A percentile compares a stretch with the other conserved stretches of the same genome.
Conservation (phyloP, 2,113 vertebrate genomes). For the Notarius lentiginosus region DNA sequence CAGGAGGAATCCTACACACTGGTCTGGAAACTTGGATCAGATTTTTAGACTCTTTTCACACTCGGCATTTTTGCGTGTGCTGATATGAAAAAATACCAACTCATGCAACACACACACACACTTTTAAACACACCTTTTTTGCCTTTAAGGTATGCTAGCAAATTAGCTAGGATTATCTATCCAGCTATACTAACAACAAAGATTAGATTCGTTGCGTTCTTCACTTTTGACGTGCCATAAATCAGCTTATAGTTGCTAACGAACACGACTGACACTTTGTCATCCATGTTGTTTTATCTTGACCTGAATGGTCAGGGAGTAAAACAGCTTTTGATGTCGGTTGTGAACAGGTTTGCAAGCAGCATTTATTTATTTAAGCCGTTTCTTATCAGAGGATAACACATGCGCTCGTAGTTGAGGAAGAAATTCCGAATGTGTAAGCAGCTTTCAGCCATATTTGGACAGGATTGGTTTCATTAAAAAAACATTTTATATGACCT, state of each 20-base stretch:
- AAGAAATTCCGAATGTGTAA: background rate
- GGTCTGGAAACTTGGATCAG: background rate
- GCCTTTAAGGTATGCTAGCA: background rate
- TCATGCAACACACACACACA: background rate
- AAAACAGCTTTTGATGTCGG: background rate
- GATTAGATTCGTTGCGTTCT: background rate
- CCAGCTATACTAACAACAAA: background rate
- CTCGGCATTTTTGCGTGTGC: conserved; percentile 6
- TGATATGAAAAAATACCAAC: background rate
- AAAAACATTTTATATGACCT: background rate
- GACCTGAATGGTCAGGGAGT: background rate
- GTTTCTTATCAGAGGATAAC: background rate
- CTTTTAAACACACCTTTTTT: background rate
- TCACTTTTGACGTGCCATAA: background rate
- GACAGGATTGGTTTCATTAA: background rate
- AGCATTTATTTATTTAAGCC: too few relatives aligned
- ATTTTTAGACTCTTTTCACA: background rate
- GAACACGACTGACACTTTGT: background rate
- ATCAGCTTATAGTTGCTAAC: background rate
- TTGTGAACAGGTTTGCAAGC: background rate
- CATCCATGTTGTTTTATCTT: background rate
- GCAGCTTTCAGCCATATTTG: background rate
- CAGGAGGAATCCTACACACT: background rate
- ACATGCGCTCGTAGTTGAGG: background rate
- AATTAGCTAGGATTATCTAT: background rate